Conservation (phyloP, 2,113 vertebrate species). For the Perognathus longimembris region DNA sequence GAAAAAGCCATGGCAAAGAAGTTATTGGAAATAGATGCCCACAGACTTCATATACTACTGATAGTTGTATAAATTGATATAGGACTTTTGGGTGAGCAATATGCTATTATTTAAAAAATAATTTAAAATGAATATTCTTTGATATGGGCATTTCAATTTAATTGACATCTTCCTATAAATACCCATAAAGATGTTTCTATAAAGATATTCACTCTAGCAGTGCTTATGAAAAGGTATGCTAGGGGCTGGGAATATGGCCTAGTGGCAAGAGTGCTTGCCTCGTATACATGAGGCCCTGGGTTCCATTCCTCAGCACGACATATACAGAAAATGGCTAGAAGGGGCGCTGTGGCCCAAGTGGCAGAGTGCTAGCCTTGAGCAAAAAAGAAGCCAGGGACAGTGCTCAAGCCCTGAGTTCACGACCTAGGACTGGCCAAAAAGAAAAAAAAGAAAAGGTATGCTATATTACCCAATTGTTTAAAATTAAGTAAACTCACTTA, state of each 20-base stretch:
- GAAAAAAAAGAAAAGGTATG: background rate
- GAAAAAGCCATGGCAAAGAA: background rate
- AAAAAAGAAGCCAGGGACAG: too few species aligned
- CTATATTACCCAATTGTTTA: background rate
- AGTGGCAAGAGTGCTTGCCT: too few species aligned
- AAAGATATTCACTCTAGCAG: background rate
- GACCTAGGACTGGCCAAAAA: too few species aligned
- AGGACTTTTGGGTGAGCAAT: background rate
- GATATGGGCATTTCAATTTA: slow-evolving; percentile 38
- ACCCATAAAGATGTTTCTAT: background rate
- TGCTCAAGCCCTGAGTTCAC: too few species aligned
- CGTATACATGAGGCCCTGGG: too few species aligned
- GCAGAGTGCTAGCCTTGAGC: too few species aligned
- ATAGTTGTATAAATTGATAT: background rate
- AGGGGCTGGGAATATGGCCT: too few species aligned
- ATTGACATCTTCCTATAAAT: slow-evolving; percentile 15
- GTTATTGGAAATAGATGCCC: background rate
- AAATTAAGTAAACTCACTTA: slow-evolving; percentile 13
- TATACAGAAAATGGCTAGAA: too few species aligned
- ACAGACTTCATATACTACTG: background rate
- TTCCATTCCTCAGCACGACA: too few species aligned
- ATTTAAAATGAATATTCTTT: background rate
- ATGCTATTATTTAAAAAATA: background rate
- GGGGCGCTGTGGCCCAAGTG: too few species aligned
- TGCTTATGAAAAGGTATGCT: background rate